Evolutionary conservation across 2,113 vertebrate genomes (phyloP), one percentile per base, ranked within the genome.

Genomic region (Mus pahari): DNA sequence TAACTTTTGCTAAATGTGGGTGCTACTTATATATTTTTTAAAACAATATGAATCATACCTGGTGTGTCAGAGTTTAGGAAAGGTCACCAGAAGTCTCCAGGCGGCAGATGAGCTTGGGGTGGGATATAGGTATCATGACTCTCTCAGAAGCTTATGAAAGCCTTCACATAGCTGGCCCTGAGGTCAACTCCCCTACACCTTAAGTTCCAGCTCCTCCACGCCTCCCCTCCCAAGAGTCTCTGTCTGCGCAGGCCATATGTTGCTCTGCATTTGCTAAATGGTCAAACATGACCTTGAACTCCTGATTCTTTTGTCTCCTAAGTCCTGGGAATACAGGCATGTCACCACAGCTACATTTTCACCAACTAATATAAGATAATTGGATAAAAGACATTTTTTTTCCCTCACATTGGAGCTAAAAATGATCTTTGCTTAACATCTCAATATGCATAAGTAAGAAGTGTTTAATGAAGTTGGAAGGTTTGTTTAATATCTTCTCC

Each of bases 21-120:
- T 58, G 13, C 17, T 58, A 58, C 5, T 58, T 3, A 31, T n/a
- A 75, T 68, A 17, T 71, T 8, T 84, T 81, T 78, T 9, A 39
- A 95, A 95, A 84, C 60, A 83, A 90, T 71, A 92, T 5, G 10
- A 92, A 91, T 45, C 60, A 75, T 36, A 71, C 70, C 58, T 70
- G 22, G 45, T 26, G 45, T 11, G 48, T 17, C 1, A 90, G 28
- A 5, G 28, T 42, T 92, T 53, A 82, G 53, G 77, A 91, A 87
- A 96, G 84, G 70, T 88, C 2, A 28, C 64, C 36, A 62, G 48
- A 79, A 84, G n/a, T 64, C 28, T 53, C 45, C n/a, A 17, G 1
- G 86, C 58, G 58, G 19, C 4, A 36, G 45, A 36, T 0, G 31
- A 78, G 73, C 10, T 39, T 45, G 66, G 73, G 42, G 8, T 55